Evolutionary conservation across 2,797 vertebrate species (phyloP).

Genomic region (Craterocephalus amniculus): DNA sequence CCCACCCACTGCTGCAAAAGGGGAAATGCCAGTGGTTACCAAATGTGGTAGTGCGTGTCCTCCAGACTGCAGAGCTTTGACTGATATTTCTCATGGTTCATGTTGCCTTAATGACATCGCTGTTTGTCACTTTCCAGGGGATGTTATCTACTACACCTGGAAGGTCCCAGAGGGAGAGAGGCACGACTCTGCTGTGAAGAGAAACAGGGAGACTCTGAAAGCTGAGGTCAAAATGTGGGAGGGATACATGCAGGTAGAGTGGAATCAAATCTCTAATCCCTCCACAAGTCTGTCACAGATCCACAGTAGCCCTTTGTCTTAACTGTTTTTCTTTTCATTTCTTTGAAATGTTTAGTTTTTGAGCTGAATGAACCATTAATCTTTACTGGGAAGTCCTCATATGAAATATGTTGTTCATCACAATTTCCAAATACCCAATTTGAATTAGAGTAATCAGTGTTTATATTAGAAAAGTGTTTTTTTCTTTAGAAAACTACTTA

Average conservation of each 20-base stretch:
- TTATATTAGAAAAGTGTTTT: no score
- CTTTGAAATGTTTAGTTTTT: no score
- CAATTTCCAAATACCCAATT: no score
- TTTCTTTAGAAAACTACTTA: no score
- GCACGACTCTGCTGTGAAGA: slow-evolving; percentile 72
- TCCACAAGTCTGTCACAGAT: background rate
- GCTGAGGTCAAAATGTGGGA: slow-evolving; percentile 78
- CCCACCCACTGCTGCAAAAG: background rate
- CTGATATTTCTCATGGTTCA: background rate
- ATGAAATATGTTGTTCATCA: background rate
- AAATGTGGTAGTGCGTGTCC: background rate
- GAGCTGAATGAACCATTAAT: background rate
- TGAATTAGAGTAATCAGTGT: no score
- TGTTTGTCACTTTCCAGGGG: slow-evolving; percentile 44
- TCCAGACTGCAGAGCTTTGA: background rate
- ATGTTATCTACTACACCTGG: slow-evolving; percentile 67
- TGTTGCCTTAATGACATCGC: background rate
- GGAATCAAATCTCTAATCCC: no score
- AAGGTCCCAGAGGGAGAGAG: slow-evolving; percentile 76
- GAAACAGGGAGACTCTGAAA: slow-evolving; percentile 61
- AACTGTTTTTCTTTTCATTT: background rate
- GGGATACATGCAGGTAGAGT: slow-evolving; percentile 55
- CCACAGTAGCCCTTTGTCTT: background rate
- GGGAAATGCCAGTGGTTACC: background rate
- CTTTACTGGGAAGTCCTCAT: background rate